Evolutionary conservation across 2,888 invertebrate species (phyloP), one percentile per base, ranked within the genome.

Genomic region (Dryocosmus kuriphilus): DNA sequence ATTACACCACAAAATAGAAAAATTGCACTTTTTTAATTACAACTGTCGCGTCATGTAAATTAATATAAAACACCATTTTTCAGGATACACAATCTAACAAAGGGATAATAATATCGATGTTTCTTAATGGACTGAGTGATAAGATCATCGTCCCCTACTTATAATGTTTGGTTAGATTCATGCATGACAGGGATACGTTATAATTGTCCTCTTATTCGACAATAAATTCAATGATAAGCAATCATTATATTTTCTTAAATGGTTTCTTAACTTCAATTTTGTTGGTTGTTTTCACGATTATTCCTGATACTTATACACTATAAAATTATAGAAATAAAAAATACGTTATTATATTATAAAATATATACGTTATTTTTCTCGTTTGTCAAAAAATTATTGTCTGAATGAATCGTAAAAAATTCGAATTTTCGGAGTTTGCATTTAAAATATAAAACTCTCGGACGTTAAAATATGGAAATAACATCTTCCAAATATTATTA

Each of bases 41-140:
- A 46, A 27, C 75, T 19, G n/a, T 46, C 30, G 24, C 27, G 46
- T 46, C 63, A 75, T 75, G 62, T 75, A 38, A 62, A 75, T 62
- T 63, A 46, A 75, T 62, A 32, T 75, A 75, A 61, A 75, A 62
- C 75, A 75, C 62, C 75, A 75, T 75, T 75, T 75, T 62, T 75
- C 75, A 75, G 62, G 30, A 24, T 62, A 24, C 51, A 61, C 27
- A 62, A 62, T 75, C 61, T 75, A 62, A 51, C 24, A 32, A 75
- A 46, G 75, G 62, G 32, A 62, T 75, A 62, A 62, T 32, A 62
- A 38, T 30, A 38, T 46, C 75, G n/a, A 30, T 75, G 46, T 62
- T 75, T 62, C 75, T 62, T 75, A 75, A 75, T 75, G 62, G 75
- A 30, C 38, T 46, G 41, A n/a, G 16, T 35, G 75, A 75, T 75